Percentiles rank a stretch among this genome's conserved stretches.
Evolutionary conservation across 2,797 vertebrate genomes (phyloP).

Genomic region (Meriones psammophilus): DNA sequence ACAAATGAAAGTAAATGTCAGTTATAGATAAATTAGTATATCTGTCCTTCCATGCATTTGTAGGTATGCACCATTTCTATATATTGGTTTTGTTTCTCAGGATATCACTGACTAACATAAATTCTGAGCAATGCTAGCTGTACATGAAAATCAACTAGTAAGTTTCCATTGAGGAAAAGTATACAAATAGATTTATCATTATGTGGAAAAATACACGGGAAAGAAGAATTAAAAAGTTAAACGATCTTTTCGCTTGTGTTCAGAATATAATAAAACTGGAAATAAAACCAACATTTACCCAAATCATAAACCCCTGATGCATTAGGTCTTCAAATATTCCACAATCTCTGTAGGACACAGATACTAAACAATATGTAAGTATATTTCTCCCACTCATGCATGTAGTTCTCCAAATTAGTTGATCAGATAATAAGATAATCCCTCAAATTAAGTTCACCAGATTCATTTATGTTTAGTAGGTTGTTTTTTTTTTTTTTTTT

Average conservation of each 20-base stretch:
- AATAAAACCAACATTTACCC: neutral
- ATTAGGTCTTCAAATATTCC: neutral
- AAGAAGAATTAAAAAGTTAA: slow-evolving; percentile 9
- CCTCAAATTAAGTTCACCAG: neutral
- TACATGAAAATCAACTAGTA: neutral
- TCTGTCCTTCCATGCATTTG: neutral
- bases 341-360: neutral
- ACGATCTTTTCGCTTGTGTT: neutral
- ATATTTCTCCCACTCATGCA: neutral
- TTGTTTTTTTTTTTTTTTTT: neutral
- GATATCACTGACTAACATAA: neutral
- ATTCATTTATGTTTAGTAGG: neutral
- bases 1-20: neutral
- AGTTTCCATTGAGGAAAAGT: neutral
- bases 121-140: neutral
- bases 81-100: neutral
- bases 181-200: neutral
- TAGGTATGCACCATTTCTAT: neutral
- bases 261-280: neutral
- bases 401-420: neutral
- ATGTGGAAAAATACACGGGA: neutral
- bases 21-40: neutral
- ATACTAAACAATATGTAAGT: neutral
- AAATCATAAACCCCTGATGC: neutral
- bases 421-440: neutral